Evolutionary conservation across 1,140 invertebrate genomes (phyloP), one percentile per base, ranked within the genome.

Genomic region (Drosophila prosaltans): DNA sequence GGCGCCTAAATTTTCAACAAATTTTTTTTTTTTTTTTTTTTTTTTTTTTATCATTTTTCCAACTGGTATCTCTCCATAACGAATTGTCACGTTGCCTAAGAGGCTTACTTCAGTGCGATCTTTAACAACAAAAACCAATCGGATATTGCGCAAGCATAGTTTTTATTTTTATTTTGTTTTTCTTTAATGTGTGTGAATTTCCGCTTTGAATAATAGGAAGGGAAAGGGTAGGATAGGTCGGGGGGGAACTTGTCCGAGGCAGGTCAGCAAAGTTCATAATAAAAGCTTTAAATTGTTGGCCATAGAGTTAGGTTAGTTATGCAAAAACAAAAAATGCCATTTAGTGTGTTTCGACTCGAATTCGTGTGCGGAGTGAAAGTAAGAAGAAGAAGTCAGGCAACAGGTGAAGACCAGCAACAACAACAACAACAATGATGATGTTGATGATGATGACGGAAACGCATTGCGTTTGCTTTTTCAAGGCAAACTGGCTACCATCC

Each of bases 111-210:
- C 28, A 9, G 55, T n/a, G 55, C 55, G 55, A 58, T 58, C 55
- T 58, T 58, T 11, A 65, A 32, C 43, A 69, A 32, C 39, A 73
- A 70, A 63, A 69, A 82, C 67, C 79, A 68, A 88, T 86, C 79
- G 83, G 82, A 86, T 74, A 66, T 86, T 86, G 79, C 82, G 80
- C 83, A 86, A 86, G 39, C 59, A 65, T 16, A 54, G 54, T 64
- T 63, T 8, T 60, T 21, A 43, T 26, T 67, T 63, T 68, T 69
- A 41, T 60, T 58, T 72, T 73, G 21, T 58, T 21, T 58, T 21
- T 43, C 41, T 58, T 74, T 74, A 74, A 74, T 75, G 73, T 75
- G 72, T 69, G 69, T 65, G 69, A 74, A 67, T 85, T 84, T 85
- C 81, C 81, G 78, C 78, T 81, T 71, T 68, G 43, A 16, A 21